Base-by-base conservation (phyloP, 2,888 invertebrate species). In the Herminia tarsipennalis region DNA sequence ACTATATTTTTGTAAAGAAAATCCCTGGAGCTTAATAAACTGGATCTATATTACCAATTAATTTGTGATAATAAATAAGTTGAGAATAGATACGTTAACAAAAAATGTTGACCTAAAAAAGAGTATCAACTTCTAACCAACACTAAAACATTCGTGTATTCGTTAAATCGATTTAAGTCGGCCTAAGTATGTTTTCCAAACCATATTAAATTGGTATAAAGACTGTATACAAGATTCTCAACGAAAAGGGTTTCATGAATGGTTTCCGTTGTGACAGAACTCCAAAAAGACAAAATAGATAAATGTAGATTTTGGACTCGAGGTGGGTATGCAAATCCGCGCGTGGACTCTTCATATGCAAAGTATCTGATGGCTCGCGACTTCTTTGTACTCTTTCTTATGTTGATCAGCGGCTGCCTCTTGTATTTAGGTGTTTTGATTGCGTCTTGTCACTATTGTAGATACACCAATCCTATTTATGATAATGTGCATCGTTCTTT, bases 321-420 rank as follows among this genome's bases (percentile, higher is more conserved):
- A 76, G 76, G 76, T 74, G 77, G 64, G 72, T 87, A 90, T 89
- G 87, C 75, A 83, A 88, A 90, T 88, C 69, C 75, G 78, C 89
- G 82, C 88, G 88, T 88, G 91, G 86, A 85, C 85, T 83, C 81
- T 89, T 88, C 86, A 82, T 88, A 89, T 89, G 89, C 82, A 84
- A 88, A 89, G 73, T 70, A 62, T 66, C 73, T 78, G 76, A 81
- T 82, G 77, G 74, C 75, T 78, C 76, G 79, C 76, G 78, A 72
- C 76, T 69, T 69, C 74, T 76, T 75, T 73, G 69, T 75, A 56
- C 68, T 73, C 77, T 79, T 84, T 83, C 78, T 81, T 78, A 83
- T 83, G 84, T 59, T 77, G 80, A 83, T 81, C 67, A 61, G 58
- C 41, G 56, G 56, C 54, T 67, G 58, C 58, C 58, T 53, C 48